phyloP scores from a whole-genome alignment of 2,113 vertebrate genomes.

The Microtus ochrogaster region DNA sequence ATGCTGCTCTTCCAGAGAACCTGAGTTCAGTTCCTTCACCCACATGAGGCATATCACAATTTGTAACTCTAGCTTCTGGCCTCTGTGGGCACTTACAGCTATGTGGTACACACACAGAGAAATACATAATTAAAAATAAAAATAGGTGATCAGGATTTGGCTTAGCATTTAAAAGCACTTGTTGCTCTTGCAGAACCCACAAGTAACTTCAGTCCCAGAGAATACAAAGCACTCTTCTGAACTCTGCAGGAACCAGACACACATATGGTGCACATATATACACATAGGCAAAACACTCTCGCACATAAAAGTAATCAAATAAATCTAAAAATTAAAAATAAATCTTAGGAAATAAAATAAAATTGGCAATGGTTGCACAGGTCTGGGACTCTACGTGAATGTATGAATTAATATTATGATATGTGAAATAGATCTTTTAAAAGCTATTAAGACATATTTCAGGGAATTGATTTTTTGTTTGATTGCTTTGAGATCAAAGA shows the following conservation, averaged over 20 bases:
- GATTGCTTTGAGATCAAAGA: background rate
- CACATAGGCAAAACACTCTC: background rate
- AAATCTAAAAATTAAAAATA: background rate
- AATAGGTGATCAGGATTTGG: background rate
- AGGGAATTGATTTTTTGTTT: background rate
- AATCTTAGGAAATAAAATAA: slow-evolving; percentile 22
- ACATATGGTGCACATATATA: background rate
- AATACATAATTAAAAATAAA: background rate
- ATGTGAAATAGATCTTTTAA: background rate
- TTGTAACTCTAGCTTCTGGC: background rate
- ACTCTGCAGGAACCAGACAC: background rate
- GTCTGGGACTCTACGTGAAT: background rate
- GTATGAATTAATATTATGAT: background rate
- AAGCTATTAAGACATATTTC: background rate
- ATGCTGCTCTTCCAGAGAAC: background rate
- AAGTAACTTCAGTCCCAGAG: background rate
- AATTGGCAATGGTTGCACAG: background rate
- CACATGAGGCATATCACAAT: background rate
- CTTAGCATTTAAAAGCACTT: background rate
- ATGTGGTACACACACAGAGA: background rate
- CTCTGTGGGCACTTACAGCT: background rate
- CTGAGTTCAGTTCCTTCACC: background rate
- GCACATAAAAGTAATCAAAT: background rate
- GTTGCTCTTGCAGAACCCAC: background rate
- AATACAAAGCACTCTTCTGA: background rate